Conservation (phyloP, 2,113 vertebrate species). For the Menura novaehollandiae region DNA sequence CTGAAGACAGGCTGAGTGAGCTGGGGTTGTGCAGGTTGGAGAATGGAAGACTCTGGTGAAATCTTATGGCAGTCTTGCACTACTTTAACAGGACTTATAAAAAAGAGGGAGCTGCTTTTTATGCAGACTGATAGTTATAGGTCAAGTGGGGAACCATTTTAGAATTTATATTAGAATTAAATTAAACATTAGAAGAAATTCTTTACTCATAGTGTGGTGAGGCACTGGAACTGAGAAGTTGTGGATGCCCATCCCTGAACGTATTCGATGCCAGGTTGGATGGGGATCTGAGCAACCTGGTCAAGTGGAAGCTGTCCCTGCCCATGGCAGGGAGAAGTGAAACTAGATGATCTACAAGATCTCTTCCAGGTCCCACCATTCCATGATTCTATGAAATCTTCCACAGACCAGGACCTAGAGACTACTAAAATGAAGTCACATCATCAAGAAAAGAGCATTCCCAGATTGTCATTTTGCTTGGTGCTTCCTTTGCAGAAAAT, state of each 20-base stretch:
- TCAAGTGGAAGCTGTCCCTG: neutral
- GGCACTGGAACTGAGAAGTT: neutral
- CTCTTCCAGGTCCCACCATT: neutral
- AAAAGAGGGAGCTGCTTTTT: neutral
- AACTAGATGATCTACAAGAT: neutral
- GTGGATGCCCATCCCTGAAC: neutral
- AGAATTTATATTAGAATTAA: neutral
- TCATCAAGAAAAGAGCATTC: neutral
- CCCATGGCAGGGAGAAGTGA: neutral
- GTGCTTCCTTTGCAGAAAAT: neutral
- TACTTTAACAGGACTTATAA: neutral
- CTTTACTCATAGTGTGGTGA: neutral
- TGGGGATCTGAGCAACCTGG: neutral
- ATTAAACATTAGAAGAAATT: neutral
- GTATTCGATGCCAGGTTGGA: accelerated
- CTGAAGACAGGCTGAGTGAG: neutral
- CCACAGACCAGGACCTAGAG: neutral
- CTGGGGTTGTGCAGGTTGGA: neutral
- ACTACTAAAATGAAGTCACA: neutral
- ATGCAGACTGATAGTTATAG: neutral
- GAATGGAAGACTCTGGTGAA: neutral
- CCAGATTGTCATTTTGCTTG: neutral
- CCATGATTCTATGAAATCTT: neutral
- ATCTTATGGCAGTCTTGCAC: neutral
- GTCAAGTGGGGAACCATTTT: neutral